Percentiles rank a stretch among this genome's conserved stretches.
These are phyloP conservation scores for Carcina quercana DNA, from an alignment of 2,888 invertebrate species.

Conservation along the genomic window DNA sequence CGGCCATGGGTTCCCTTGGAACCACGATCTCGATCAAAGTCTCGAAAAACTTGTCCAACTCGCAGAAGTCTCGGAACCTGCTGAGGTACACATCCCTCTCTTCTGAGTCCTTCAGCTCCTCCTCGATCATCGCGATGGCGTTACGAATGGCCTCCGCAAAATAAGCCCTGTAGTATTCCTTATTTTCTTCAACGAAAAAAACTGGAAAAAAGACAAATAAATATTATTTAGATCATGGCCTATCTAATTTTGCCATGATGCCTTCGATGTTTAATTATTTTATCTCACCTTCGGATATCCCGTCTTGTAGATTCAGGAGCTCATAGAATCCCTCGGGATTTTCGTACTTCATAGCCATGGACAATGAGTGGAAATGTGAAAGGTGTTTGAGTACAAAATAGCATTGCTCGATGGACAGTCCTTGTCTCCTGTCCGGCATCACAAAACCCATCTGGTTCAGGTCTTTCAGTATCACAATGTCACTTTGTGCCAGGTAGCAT, in stretches of 20 bases:
- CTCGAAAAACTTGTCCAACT: constrained; percentile 77
- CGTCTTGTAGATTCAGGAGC: constrained; percentile 56
- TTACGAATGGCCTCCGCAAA: constrained; percentile 78
- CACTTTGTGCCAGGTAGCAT: constrained; percentile 75
- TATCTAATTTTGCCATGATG: too few species aligned
- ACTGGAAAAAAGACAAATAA: constrained; percentile 38
- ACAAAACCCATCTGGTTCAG: constrained; percentile 73
- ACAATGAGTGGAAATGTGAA: constrained; percentile 78
- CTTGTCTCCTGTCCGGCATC: constrained; percentile 78
- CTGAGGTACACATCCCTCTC: constrained; percentile 70
- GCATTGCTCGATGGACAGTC: constrained; percentile 76
- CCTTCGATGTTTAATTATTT: too few species aligned
- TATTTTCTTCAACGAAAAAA: constrained; percentile 77
- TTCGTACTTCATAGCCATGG: constrained; percentile 76
- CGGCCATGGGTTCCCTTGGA: constrained; percentile 77
- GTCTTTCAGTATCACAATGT: constrained; percentile 76
- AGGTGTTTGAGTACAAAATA: constrained; percentile 74
- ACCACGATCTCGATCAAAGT: constrained; percentile 79
- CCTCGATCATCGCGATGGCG: constrained; percentile 78
- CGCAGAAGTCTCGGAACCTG: constrained; percentile 76
- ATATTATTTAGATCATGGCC: neutral
- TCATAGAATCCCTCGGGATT: constrained; percentile 72
- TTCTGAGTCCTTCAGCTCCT: constrained; percentile 45
- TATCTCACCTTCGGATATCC: constrained; percentile 57
- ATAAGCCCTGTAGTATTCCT: constrained; percentile 80